Percentiles rank a stretch among this genome's conserved stretches.
phyloP scores from a whole-genome alignment of 64 coral and sea anemone genomes.

The Hydrozoanthus tunicans region DNA sequence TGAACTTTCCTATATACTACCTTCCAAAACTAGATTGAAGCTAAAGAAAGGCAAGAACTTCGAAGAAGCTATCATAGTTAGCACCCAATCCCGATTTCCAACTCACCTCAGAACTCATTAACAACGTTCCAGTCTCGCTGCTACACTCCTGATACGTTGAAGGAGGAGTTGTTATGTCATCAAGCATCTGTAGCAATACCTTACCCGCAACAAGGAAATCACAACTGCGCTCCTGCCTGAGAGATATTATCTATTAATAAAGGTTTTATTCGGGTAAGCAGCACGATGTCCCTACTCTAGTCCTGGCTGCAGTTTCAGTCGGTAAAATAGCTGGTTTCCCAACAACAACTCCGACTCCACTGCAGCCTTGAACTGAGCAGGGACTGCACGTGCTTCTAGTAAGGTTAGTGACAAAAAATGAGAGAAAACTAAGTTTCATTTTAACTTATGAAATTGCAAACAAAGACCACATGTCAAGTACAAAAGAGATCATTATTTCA shows the following conservation, averaged over 20 bases:
- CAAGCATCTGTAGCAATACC: conserved; percentile 67
- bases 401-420: no score
- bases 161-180: conserved; percentile 60
- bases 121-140: conserved; percentile 42
- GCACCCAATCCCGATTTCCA: not conserved
- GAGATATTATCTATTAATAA: not conserved
- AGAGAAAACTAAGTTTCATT: no score
- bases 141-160: not conserved
- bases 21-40: no score
- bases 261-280: not conserved
- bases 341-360: no score
- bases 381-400: no score
- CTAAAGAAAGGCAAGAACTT: no score
- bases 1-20: no score
- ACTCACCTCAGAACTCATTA: conserved; percentile 64
- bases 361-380: no score
- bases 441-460: no score
- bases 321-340: not conserved
- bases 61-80: no score
- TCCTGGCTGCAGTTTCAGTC: not conserved
- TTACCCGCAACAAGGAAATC: conserved; percentile 43
- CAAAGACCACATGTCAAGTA: no score
- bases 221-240: conserved; percentile 67
- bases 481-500: no score
- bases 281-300: not conserved